These are phyloP conservation scores for Notospermus geniculatus DNA, from an alignment of 1,140 invertebrate species.

Conservation along the genomic window DNA sequence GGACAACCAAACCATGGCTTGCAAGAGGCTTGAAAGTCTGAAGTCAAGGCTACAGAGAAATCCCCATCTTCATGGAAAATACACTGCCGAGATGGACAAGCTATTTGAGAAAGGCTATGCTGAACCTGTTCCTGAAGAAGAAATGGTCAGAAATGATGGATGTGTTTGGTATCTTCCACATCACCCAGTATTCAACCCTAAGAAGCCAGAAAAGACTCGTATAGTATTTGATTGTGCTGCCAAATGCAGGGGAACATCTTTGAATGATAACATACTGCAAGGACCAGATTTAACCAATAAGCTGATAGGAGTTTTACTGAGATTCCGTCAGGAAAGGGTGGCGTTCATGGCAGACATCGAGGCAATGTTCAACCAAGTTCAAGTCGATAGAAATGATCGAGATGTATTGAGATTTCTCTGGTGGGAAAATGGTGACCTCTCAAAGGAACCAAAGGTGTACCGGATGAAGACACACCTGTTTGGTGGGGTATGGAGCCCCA, in stretches of 20 bases:
- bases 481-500: slow-evolving; percentile 19
- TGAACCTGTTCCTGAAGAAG: slow-evolving; percentile 6
- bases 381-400: slow-evolving; percentile 11
- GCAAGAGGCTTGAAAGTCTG: background rate
- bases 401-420: slow-evolving; percentile 17
- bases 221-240: slow-evolving; percentile 9
- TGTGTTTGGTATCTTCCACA: slow-evolving; percentile 15
- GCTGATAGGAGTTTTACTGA: slow-evolving; percentile 10
- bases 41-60: background rate
- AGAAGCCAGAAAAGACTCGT: slow-evolving; percentile 3
- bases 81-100: background rate
- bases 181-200: slow-evolving; percentile 9
- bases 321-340: slow-evolving; percentile 18
- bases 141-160: background rate
- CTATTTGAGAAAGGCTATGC: slow-evolving; percentile 6
- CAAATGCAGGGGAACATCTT: slow-evolving; percentile 13
- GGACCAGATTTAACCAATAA: slow-evolving; percentile 16
- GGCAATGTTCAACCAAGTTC: slow-evolving; percentile 24
- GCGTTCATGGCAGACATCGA: slow-evolving; percentile 22
- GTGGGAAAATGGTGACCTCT: slow-evolving; percentile 17
- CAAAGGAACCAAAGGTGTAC: slow-evolving; percentile 9
- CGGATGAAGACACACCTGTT: slow-evolving; percentile 24
- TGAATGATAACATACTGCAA: slow-evolving; percentile 13
- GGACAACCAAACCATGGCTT: background rate
- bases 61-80: background rate